Evolutionary conservation across 2,113 vertebrate genomes (phyloP).

Genomic region (Corynorhinus townsendii): DNA sequence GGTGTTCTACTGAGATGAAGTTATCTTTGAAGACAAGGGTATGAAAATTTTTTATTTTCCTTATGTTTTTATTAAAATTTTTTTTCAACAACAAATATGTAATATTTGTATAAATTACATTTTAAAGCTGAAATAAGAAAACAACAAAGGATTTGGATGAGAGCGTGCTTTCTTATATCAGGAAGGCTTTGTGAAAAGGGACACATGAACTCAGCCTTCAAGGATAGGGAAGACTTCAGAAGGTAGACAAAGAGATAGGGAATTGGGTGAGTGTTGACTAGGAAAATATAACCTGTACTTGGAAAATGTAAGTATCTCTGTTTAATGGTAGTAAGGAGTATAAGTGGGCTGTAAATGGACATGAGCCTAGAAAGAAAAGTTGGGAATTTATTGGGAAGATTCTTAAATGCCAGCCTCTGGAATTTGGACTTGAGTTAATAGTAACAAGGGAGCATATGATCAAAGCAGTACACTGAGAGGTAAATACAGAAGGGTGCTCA

Average conservation of each 20-base stretch:
- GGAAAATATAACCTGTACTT: not conserved
- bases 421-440: not conserved
- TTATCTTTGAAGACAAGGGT: not conserved
- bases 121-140: not conserved
- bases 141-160: not conserved
- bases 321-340: not conserved
- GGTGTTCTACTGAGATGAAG: not conserved
- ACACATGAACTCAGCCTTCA: not conserved
- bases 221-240: not conserved
- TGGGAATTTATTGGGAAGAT: not conserved
- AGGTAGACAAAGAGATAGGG: not conserved
- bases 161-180: not conserved
- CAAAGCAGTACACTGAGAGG: not conserved
- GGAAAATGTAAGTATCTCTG: not conserved
- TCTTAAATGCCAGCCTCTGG: not conserved
- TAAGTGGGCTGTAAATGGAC: not conserved
- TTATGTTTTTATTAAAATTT: not conserved
- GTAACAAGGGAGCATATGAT: not conserved
- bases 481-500: not conserved
- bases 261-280: not conserved
- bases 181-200: not conserved
- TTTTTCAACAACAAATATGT: not conserved
- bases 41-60: constrained; percentile 5
- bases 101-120: not conserved
- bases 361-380: not conserved